Conservation (phyloP, 2,888 invertebrate species). For the Orthosia cruda region DNA sequence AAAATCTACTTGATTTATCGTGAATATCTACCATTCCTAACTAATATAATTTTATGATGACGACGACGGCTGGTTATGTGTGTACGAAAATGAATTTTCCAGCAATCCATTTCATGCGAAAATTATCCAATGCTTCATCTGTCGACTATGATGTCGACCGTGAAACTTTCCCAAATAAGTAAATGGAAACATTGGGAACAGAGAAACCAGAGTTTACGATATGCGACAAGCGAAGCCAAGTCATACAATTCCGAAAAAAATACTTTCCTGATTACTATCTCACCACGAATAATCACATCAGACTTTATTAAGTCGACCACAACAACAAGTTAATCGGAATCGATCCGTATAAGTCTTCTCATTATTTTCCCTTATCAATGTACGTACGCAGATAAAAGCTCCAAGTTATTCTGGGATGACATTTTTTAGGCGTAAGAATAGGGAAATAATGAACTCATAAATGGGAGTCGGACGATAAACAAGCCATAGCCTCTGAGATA, state of each 20-base stretch:
- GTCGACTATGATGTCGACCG: conserved; percentile 74
- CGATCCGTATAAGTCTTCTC: conserved; percentile 85
- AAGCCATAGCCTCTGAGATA: conserved; percentile 87
- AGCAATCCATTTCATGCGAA: conserved; percentile 74
- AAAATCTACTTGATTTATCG: conserved; percentile 55
- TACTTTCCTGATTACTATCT: conserved; percentile 62
- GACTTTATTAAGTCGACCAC: conserved; percentile 81
- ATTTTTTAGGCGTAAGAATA: conserved; percentile 90
- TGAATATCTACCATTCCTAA: conserved; percentile 37
- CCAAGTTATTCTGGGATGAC: conserved; percentile 87
- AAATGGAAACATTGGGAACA: conserved; percentile 79
- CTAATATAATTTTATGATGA: conserved; percentile 57
- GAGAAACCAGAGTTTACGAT: conserved; percentile 72
- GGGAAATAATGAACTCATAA: conserved; percentile 91
- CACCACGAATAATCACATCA: conserved; percentile 68
- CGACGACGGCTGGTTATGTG: conserved; percentile 47
- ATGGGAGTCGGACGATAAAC: conserved; percentile 89
- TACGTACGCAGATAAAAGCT: conserved; percentile 86
- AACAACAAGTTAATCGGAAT: conserved; percentile 87
- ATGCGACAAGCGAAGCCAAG: conserved; percentile 58
- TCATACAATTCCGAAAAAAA: conserved; percentile 60
- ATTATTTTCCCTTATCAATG: conserved; percentile 89
- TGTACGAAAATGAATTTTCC: conserved; percentile 45
- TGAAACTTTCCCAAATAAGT: conserved; percentile 76
- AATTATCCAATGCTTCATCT: conserved; percentile 76